A percentile compares a stretch with the other conserved stretches of the same genome.
phyloP scores from a whole-genome alignment of 2,888 invertebrate genomes.

The Imbricaverruca yamaguchii region DNA sequence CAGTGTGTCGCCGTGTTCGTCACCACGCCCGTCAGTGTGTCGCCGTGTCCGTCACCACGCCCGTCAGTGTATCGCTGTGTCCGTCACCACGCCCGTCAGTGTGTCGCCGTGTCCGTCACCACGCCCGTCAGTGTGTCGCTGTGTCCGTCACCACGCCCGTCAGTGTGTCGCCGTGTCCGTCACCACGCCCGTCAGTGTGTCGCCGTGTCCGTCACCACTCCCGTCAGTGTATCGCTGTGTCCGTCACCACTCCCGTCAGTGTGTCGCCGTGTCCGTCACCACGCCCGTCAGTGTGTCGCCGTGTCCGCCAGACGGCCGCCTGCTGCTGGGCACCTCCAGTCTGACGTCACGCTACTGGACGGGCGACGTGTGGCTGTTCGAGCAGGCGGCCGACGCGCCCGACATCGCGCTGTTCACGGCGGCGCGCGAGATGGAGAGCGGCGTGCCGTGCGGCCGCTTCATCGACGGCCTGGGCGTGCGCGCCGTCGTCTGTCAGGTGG shows the following conservation, averaged over 20 bases:
- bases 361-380: constrained; percentile 52
- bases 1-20: no score
- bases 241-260: no score
- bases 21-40: no score
- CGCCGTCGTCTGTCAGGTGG: neutral
- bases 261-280: no score
- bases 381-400: constrained; percentile 42
- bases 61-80: no score
- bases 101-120: constrained; percentile 35
- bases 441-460: neutral
- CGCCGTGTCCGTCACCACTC: no score
- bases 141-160: no score
- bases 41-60: constrained; percentile 36
- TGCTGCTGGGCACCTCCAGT: constrained; percentile 53
- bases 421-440: neutral
- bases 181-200: no score
- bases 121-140: no score
- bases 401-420: constrained; percentile 36
- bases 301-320: constrained; percentile 46
- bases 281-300: no score
- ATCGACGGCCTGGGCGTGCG: constrained; percentile 19
- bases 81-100: no score
- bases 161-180: constrained; percentile 22
- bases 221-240: neutral
- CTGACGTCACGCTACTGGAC: constrained; percentile 54